Percentiles rank a stretch among this genome's conserved stretches.
phyloP scores from a whole-genome alignment of 2,888 invertebrate species.

The Cryptocephalus primarius region DNA sequence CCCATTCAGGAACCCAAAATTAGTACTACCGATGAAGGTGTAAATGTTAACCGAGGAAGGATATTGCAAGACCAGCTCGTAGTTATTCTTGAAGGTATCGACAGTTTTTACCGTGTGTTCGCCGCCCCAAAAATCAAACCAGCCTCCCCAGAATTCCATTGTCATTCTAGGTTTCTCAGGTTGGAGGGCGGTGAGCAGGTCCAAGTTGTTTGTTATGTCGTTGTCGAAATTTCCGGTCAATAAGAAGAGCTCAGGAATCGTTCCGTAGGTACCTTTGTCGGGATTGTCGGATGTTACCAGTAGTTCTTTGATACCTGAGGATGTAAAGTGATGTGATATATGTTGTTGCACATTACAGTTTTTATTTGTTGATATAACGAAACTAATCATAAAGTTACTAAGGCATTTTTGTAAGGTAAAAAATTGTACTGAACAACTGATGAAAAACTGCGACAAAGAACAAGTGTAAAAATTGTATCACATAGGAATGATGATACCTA shows the following conservation, averaged over 20 bases:
- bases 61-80: constrained; percentile 20
- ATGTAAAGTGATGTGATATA: background rate
- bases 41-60: constrained; percentile 71
- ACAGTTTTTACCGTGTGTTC: constrained; percentile 13
- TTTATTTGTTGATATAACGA: too few relatives aligned
- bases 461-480: too few relatives aligned
- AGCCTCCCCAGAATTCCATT: constrained; percentile 49
- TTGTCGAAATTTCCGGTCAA: constrained; percentile 42
- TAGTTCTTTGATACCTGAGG: constrained; percentile 33
- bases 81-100: constrained; percentile 1
- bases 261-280: constrained; percentile 18
- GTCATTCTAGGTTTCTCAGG: constrained; percentile 42
- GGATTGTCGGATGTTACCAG: constrained; percentile 42
- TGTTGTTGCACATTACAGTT: background rate
- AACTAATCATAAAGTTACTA: too few relatives aligned
- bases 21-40: constrained; percentile 87
- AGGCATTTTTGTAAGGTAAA: too few relatives aligned
- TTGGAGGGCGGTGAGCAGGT: constrained; percentile 34
- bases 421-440: too few relatives aligned
- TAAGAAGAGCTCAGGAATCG: constrained; percentile 30
- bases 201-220: constrained; percentile 33
- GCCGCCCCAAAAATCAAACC: constrained; percentile 46
- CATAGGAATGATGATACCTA: too few relatives aligned
- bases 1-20: constrained; percentile 57
- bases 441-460: too few relatives aligned